Percentiles rank a stretch among this genome's conserved stretches.
Conservation (phyloP, 1,140 invertebrate genomes). For the Meteorus sp. region DNA sequence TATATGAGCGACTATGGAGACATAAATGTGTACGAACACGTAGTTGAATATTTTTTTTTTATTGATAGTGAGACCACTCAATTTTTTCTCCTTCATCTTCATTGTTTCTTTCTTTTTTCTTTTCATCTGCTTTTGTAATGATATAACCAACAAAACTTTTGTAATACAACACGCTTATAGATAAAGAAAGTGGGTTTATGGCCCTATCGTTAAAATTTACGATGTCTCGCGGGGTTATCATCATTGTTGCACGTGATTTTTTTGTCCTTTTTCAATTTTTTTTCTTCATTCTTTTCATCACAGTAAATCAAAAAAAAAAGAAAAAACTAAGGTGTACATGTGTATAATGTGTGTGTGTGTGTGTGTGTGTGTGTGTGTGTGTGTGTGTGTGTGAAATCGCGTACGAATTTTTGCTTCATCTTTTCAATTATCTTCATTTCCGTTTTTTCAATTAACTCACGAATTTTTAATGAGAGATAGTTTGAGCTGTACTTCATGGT, state of each 20-base stretch:
- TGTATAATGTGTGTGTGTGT: no score
- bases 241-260: constrained; percentile 12
- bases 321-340: no score
- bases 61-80: neutral
- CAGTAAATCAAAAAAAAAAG: neutral
- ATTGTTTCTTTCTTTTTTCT: neutral
- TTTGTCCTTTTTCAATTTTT: neutral
- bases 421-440: no score
- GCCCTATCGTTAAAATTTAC: constrained; percentile 21
- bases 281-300: neutral
- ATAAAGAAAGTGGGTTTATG: constrained; percentile 24
- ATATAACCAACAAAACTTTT: constrained; percentile 13
- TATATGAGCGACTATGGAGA: no score
- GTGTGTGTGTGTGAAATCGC: no score
- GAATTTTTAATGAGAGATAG: no score
- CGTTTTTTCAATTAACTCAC: no score
- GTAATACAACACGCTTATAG: constrained; percentile 17
- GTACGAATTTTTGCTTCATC: no score
- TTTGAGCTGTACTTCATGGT: no score
- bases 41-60: neutral
- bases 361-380: no score
- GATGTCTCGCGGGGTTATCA: neutral
- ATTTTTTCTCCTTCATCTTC: neutral
- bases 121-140: neutral
- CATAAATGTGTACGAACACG: no score